Percentiles rank a stretch among this genome's conserved stretches.
Conservation (phyloP, 2,888 invertebrate species). For the Sipunculus nudus region DNA sequence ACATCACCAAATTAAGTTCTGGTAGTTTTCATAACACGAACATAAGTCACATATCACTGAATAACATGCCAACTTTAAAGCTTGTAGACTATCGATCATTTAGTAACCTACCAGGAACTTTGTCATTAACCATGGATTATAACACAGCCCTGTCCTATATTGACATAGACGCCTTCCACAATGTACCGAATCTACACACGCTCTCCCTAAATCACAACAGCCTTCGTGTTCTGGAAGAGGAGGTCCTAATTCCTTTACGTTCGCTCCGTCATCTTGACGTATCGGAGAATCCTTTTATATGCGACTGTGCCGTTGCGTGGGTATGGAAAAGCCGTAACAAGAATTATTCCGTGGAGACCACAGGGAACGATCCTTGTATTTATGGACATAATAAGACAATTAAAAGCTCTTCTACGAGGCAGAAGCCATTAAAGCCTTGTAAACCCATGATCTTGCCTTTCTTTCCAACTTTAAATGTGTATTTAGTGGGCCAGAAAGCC, state of each 20-base stretch:
- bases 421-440: conserved; percentile 22
- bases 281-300: conserved; percentile 17
- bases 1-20: too few relatives aligned
- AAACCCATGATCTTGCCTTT: conserved; percentile 29
- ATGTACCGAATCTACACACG: conserved; percentile 6
- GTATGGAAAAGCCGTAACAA: background rate
- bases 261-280: background rate
- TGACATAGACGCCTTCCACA: conserved; percentile 16
- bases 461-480: conserved; percentile 10
- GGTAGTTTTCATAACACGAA: too few relatives aligned
- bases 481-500: conserved; percentile 22
- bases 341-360: too few relatives aligned
- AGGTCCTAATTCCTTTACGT: background rate
- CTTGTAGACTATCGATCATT: conserved; percentile 16
- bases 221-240: conserved; percentile 16
- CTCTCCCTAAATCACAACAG: conserved; percentile 12
- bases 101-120: conserved; percentile 8
- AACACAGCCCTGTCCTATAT: conserved; percentile 20
- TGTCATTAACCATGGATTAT: conserved; percentile 12
- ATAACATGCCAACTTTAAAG: conserved; percentile 6
- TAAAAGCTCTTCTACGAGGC: too few relatives aligned
- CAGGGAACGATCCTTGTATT: too few relatives aligned
- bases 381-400: too few relatives aligned
- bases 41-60: too few relatives aligned
- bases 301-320: conserved; percentile 31